These are phyloP conservation scores for Euwallacea similis DNA, from an alignment of 1,140 invertebrate genomes.

Conservation along the genomic window DNA sequence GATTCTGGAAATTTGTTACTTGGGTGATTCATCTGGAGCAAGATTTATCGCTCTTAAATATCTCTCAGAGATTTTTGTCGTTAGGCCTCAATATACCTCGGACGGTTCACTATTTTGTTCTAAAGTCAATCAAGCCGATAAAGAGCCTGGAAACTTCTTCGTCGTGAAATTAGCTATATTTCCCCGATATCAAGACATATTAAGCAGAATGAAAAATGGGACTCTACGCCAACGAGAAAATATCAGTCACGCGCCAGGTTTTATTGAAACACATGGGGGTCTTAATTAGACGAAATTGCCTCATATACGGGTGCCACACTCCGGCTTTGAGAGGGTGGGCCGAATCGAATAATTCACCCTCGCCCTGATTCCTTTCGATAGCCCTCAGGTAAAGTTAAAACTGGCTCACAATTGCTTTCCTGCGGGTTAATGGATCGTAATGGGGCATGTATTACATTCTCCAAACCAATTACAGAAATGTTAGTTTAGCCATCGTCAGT, in stretches of 20 bases:
- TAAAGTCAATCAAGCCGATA: no score
- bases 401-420: slow-evolving; percentile 11
- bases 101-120: no score
- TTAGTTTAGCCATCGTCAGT: no score
- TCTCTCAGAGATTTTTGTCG: no score
- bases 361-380: slow-evolving; percentile 19
- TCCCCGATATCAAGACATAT: no score
- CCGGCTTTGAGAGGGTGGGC: slow-evolving; percentile 1
- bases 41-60: no score
- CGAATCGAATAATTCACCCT: slow-evolving; percentile 19
- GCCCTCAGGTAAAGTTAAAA: slow-evolving; percentile 25
- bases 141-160: no score
- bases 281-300: slow-evolving; percentile 15
- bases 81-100: no score
- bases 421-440: slow-evolving; percentile 20
- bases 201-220: neutral
- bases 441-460: slow-evolving; percentile 1
- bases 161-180: no score
- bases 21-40: neutral
- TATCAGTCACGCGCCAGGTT: neutral
- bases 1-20: slow-evolving; percentile 8
- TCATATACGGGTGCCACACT: slow-evolving; percentile 25
- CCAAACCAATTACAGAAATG: neutral
- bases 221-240: neutral
- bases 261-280: slow-evolving; percentile 26